Base-by-base conservation (phyloP, 2,113 vertebrate genomes). In the Sprattus sprattus region DNA sequence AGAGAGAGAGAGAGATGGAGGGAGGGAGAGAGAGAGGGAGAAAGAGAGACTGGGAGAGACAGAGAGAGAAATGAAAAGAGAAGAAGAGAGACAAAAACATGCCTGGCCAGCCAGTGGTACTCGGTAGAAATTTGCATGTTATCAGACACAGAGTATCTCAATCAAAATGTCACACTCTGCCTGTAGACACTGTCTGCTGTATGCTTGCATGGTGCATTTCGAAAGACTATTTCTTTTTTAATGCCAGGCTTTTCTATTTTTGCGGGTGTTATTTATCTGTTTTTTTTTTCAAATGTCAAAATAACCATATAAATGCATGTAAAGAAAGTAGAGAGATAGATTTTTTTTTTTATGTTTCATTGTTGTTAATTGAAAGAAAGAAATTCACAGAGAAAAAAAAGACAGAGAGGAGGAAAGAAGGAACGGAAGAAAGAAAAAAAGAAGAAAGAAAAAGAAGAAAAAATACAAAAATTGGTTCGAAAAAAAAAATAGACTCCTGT, bases 81-180 rank as follows among this genome's bases (percentile, higher is more conserved):
- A 46, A 45, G 75, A 49, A 78, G 45, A 81, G 85, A 86, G 85
- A 86, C 85, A 89, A 84, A 89, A 78, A 89, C 88, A 89, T 88
- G 89, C 87, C 50, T 80, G 44, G 57, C 84, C 86, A 81, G 86
- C 86, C 84, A 84, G 89, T 91, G 88, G 89, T 80, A 85, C 87
- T 78, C 86, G 64, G 83, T 89, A 90, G 88, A 84, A 93, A 93
- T 94, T 94, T 90, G 92, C 93, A 94, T 93, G 87, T 92, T 91
- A 93, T 94, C 91, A 91, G 85, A 86, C 54, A 20, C 88, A 89
- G 84, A 88, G 92, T 84, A 87, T 91, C 91, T 93, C 89, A 89
- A 91, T 94, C 92, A 93, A 93, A 93, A 93, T 94, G 92, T 93
- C 92, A 93, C 84, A 82, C 85, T 54, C 85, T 60, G 91, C 90